phyloP scores from a whole-genome alignment of 2,888 invertebrate genomes.

The Drosophila rellima region DNA sequence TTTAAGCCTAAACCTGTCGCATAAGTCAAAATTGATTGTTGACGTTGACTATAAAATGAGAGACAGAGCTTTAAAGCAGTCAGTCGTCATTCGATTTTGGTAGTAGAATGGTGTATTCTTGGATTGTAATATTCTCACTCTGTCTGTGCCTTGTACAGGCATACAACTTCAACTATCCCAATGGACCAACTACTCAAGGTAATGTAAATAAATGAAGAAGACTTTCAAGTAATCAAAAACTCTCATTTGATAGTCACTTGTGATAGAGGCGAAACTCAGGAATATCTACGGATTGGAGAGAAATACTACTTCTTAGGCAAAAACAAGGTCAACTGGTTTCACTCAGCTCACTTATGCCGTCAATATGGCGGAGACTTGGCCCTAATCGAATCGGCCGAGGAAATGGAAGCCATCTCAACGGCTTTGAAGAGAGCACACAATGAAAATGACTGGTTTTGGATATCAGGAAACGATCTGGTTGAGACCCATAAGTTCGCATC shows the following conservation, averaged over 20 bases:
- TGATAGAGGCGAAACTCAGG: not conserved
- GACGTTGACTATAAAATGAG: conserved; percentile 14
- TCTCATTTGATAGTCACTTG: conserved; percentile 23
- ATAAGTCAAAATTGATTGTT: not conserved
- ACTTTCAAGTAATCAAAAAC: not conserved
- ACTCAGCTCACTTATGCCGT: conserved; percentile 43
- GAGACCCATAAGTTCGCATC: conserved; percentile 21
- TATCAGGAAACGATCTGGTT: conserved; percentile 46
- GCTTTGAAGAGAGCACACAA: conserved; percentile 13
- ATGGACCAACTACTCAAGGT: conserved; percentile 15
- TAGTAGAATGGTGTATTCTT: conserved; percentile 22
- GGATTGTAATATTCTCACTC: conserved; percentile 5
- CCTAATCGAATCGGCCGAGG: conserved; percentile 30
- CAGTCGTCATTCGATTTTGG: not conserved
- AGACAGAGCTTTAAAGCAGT: not conserved
- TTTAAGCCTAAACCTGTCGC: not conserved
- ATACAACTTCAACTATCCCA: conserved; percentile 26
- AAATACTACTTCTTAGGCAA: conserved; percentile 40
- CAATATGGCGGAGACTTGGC: conserved; percentile 45
- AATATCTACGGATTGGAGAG: conserved; percentile 26
- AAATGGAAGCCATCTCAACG: conserved; percentile 40
- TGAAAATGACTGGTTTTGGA: conserved; percentile 32
- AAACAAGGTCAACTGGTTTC: conserved; percentile 36
- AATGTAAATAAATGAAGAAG: not conserved
- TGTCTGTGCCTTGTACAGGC: conserved; percentile 10